These are phyloP conservation scores for Mystacides longicornis DNA, from an alignment of 2,888 invertebrate genomes.

Conservation along the genomic window DNA sequence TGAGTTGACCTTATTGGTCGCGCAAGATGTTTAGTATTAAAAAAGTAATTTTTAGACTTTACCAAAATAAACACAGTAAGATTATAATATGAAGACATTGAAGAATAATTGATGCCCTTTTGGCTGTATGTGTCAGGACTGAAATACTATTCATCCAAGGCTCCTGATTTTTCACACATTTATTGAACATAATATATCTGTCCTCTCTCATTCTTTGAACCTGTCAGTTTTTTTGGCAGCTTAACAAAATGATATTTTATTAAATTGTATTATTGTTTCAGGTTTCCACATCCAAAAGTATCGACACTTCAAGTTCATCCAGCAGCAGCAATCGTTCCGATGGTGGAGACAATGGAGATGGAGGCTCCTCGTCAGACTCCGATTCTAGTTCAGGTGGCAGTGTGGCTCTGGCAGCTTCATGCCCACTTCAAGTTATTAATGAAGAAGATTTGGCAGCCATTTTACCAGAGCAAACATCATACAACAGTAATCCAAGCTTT, in stretches of 20 bases:
- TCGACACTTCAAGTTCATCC: conserved; percentile 11
- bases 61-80: no score
- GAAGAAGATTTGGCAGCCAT: conserved; percentile 74
- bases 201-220: no score
- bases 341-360: conserved; percentile 4
- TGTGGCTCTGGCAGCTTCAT: conserved; percentile 50
- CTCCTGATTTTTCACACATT: no score
- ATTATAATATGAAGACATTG: no score
- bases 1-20: no score
- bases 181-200: no score
- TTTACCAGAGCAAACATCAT: conserved; percentile 59
- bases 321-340: conserved; percentile 5
- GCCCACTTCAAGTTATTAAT: conserved; percentile 61
- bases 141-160: no score
- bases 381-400: conserved; percentile 43
- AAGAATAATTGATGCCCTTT: no score
- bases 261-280: conserved; percentile 12
- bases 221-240: no score
- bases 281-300: conserved; percentile 12
- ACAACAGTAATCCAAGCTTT: conserved; percentile 29
- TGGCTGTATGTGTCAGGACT: no score
- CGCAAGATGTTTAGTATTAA: no score
- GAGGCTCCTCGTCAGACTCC: conserved; percentile 32
- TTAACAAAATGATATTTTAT: neutral
- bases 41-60: no score